Conservation (phyloP, 1,140 invertebrate species). For the Drosophila lowei region DNA sequence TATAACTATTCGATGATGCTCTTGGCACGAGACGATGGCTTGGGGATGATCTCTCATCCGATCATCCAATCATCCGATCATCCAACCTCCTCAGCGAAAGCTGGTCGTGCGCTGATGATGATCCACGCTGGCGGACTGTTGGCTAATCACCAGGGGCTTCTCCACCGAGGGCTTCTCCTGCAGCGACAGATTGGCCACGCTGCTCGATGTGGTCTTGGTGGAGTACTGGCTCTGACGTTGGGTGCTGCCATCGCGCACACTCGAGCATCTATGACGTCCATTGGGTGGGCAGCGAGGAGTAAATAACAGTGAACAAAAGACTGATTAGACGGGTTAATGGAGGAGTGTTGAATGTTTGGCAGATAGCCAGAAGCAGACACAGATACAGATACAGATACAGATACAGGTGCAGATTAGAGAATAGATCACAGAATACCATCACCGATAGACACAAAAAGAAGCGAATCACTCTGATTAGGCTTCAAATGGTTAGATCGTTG, state of each 20-base stretch:
- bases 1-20: conserved; percentile 69
- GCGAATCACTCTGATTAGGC: not conserved
- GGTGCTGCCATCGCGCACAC: conserved; percentile 66
- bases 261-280: conserved; percentile 67
- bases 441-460: conserved; percentile 4
- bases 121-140: conserved; percentile 15
- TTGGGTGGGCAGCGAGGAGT: conserved; percentile 42
- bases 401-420: not conserved
- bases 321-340: conserved; percentile 48
- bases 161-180: conserved; percentile 64
- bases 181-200: conserved; percentile 73
- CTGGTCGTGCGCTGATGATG: conserved; percentile 58
- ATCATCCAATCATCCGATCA: not conserved
- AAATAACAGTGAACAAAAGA: conserved; percentile 43
- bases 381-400: conserved; percentile 2
- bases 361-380: conserved; percentile 6
- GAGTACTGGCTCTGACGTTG: conserved; percentile 81
- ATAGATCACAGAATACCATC: conserved; percentile 4
- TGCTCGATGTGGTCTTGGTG: conserved; percentile 78
- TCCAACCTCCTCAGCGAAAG: conserved; percentile 45
- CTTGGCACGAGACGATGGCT: conserved; percentile 27
- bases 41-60: no score
- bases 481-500: not conserved
- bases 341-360: conserved; percentile 3
- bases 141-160: conserved; percentile 63